These are phyloP conservation scores for Metaphire vulgaris DNA, from an alignment of 1,140 invertebrate genomes.

Conservation along the genomic window DNA sequence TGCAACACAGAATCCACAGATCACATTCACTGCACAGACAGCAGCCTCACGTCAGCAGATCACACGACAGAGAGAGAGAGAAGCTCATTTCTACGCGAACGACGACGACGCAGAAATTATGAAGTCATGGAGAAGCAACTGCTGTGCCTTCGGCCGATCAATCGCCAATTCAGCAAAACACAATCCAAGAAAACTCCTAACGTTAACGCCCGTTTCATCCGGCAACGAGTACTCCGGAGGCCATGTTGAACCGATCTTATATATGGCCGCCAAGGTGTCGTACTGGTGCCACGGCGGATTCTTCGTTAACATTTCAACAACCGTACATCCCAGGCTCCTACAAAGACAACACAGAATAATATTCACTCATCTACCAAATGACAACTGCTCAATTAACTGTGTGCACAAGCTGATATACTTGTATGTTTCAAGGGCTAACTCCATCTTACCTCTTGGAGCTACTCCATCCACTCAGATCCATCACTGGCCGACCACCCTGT, in stretches of 20 bases:
- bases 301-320: constrained; percentile 47
- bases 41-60: too few relatives aligned
- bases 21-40: too few relatives aligned
- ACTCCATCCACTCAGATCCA: background rate
- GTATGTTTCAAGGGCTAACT: too few relatives aligned
- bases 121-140: background rate
- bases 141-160: background rate
- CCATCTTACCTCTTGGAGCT: too few relatives aligned
- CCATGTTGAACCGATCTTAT: background rate
- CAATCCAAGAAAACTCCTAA: background rate
- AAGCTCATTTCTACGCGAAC: too few relatives aligned
- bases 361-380: background rate
- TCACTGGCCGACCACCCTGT: background rate
- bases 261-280: background rate
- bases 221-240: background rate
- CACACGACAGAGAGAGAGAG: too few relatives aligned
- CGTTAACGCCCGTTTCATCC: background rate
- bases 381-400: background rate
- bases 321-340: constrained; percentile 51
- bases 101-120: too few relatives aligned
- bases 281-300: background rate
- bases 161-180: background rate
- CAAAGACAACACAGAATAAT: constrained; percentile 8
- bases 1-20: too few relatives aligned
- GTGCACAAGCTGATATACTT: background rate